Conservation (phyloP, 2,888 invertebrate species). For the Trachelus troglodyta region DNA sequence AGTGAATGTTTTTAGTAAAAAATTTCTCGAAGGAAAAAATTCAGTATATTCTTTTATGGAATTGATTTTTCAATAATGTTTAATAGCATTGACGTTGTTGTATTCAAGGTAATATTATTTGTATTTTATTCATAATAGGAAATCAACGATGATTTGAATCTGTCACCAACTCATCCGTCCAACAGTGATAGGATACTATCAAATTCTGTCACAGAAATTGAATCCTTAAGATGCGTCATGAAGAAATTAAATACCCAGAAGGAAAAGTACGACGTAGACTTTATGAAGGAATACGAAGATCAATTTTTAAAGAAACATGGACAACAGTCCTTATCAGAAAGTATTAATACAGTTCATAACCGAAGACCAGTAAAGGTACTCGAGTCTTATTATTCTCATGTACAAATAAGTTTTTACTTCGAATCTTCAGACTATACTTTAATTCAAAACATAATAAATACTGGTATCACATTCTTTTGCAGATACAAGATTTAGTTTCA, state of each 20-base stretch:
- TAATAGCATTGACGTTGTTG: background rate
- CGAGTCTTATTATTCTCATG: background rate
- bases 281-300: background rate
- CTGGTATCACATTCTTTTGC: background rate
- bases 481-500: conserved; percentile 38
- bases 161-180: background rate
- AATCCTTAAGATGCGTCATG: background rate
- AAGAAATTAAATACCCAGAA: background rate
- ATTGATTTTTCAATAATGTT: background rate
- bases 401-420: background rate
- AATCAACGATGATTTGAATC: background rate
- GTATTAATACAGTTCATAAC: background rate
- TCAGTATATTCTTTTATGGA: background rate
- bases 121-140: background rate
- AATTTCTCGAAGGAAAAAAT: background rate
- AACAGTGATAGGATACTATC: background rate
- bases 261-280: background rate
- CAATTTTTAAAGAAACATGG: background rate
- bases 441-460: background rate
- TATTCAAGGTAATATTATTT: background rate
- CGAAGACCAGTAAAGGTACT: background rate
- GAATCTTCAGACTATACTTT: background rate
- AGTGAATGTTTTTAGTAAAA: background rate
- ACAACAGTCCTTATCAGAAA: background rate
- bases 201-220: background rate